These are phyloP conservation scores for Python bivittatus DNA, from an alignment of 2,113 vertebrate species.

Conservation along the genomic window DNA sequence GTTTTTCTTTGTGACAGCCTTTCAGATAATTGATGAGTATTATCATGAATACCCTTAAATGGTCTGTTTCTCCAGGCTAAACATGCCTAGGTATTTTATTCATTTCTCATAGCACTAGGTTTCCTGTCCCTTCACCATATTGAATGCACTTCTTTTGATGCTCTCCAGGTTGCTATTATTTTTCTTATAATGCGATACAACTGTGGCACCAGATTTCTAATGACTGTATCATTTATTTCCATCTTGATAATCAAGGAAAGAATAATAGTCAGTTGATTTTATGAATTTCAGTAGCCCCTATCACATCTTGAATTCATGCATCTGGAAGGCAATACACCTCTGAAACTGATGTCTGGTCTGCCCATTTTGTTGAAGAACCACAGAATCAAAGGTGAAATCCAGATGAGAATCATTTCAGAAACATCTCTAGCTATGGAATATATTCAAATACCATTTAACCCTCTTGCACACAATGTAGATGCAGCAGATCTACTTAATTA, in stretches of 20 bases:
- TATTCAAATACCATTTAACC: conserved; percentile 3
- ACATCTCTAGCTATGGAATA: neutral
- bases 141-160: neutral
- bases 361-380: neutral
- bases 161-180: neutral
- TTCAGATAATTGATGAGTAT: no score
- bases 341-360: neutral
- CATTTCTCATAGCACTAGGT: neutral
- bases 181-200: neutral
- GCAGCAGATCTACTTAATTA: neutral
- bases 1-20: neutral
- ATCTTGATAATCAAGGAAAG: neutral
- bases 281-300: neutral
- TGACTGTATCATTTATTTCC: neutral
- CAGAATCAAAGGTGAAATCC: neutral
- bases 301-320: neutral
- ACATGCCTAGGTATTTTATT: neutral
- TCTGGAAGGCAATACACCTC: neutral
- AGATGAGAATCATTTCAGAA: neutral
- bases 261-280: neutral
- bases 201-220: neutral
- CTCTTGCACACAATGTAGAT: neutral
- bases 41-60: neutral
- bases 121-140: neutral
- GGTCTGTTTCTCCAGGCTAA: neutral